A percentile compares a stretch with the other conserved stretches of the same genome.
These are phyloP conservation scores for Cricetomys ansorgei DNA, from an alignment of 2,113 vertebrate species.

Conservation along the genomic window DNA sequence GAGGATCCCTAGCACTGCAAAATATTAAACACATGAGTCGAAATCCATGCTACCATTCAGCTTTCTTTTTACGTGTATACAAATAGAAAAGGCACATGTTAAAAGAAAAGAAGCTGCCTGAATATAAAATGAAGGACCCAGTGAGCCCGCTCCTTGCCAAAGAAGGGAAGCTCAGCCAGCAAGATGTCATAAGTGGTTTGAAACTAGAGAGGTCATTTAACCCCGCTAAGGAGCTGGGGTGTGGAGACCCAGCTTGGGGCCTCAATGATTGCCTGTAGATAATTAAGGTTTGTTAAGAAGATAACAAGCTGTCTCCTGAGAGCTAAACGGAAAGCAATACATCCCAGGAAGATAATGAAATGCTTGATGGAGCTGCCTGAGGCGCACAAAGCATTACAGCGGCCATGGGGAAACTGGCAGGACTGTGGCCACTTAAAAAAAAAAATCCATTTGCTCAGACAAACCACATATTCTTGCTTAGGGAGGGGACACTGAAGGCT, in stretches of 20 bases:
- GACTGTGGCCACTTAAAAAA: constrained; percentile 11
- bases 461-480: neutral
- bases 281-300: constrained; percentile 69
- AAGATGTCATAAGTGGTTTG: neutral
- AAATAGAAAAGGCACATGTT: neutral
- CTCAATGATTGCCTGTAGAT: constrained; percentile 16
- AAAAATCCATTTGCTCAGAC: constrained; percentile 29
- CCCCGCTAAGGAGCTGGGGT: neutral
- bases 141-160: neutral
- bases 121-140: neutral
- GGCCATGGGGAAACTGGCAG: constrained; percentile 48
- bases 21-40: neutral
- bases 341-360: constrained; percentile 56
- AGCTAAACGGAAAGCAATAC: constrained; percentile 11
- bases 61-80: neutral
- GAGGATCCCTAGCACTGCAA: no score
- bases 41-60: neutral
- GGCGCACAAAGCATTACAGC: neutral
- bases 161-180: neutral
- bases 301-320: constrained; percentile 56
- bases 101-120: neutral
- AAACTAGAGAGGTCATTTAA: neutral
- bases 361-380: neutral
- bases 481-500: neutral
- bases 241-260: neutral